Evolutionary conservation across 2,888 invertebrate species (phyloP).

Genomic region (Itoplectis maculator): DNA sequence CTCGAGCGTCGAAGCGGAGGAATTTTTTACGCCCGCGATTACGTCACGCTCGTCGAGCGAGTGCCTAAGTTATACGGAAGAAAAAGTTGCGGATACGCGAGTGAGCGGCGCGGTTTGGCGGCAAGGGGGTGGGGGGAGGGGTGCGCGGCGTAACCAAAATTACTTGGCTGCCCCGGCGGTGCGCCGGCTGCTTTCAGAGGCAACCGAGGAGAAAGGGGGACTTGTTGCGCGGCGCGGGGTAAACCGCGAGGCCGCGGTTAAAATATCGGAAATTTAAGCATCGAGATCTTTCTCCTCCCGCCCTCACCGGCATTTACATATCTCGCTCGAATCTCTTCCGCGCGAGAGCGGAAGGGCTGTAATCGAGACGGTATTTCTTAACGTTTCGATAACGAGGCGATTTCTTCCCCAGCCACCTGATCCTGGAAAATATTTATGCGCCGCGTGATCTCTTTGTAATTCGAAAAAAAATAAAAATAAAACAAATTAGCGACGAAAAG

Average conservation of each 20-base stretch:
- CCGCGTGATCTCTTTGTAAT: background rate
- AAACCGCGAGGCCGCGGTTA: slow-evolving; percentile 82
- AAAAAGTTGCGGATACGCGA: slow-evolving; percentile 64
- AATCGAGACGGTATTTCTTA: slow-evolving; percentile 29
- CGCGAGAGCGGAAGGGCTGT: slow-evolving; percentile 19
- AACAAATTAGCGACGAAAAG: too few relatives aligned
- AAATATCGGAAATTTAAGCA: slow-evolving; percentile 83
- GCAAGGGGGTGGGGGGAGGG: slow-evolving; percentile 73
- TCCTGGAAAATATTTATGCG: background rate
- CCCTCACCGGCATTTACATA: slow-evolving; percentile 67
- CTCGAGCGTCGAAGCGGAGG: slow-evolving; percentile 8
- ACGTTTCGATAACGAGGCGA: slow-evolving; percentile 20
- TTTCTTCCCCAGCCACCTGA: background rate
- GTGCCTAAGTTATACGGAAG: slow-evolving; percentile 58
- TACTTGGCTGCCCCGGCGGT: slow-evolving; percentile 74
- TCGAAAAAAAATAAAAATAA: too few relatives aligned
- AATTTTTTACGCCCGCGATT: slow-evolving; percentile 35
- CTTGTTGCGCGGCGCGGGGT: slow-evolving; percentile 81
- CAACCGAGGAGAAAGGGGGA: slow-evolving; percentile 83
- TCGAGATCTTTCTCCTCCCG: slow-evolving; percentile 64
- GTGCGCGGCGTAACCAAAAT: slow-evolving; percentile 81
- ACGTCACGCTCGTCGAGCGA: slow-evolving; percentile 33
- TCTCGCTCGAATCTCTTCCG: slow-evolving; percentile 41
- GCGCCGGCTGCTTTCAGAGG: slow-evolving; percentile 78
- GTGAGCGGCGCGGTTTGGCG: slow-evolving; percentile 28